Evolutionary conservation across 2,113 vertebrate species (phyloP), one percentile per base, ranked within the genome.

Genomic region (Chascanopsetta lugubris): DNA sequence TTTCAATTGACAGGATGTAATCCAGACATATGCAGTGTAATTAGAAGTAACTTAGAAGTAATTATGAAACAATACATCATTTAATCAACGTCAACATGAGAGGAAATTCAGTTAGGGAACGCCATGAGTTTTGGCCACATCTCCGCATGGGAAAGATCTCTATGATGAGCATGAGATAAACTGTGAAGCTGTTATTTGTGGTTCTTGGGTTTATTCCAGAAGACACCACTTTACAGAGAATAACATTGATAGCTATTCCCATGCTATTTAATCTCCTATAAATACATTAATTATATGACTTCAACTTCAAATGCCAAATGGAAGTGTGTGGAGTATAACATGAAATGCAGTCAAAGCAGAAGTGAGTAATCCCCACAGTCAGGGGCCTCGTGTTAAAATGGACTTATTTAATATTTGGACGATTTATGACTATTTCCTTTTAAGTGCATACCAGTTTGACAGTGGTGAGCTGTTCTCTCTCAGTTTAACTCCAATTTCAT

Each of bases 161-260:
- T 38, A 43, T 51, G 47, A 45, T 0, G 1, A 68, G 45, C 50
- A 42, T 32, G 45, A 12, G 13, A 12, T 1, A 12, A 40, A 30
- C 27, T 38, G 25, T 36, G 42, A 55, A 46, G 54, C 47, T 67
- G 18, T 79, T 21, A 77, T 74, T 61, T 79, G 71, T 75, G 79
- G 67, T 57, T 48, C 26, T 56, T 42, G 43, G 45, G 64, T 32
- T 43, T 29, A 67, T 61, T 57, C 24, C 22, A 64, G 43, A 71
- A 77, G 79, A 54, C 20, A 32, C 29, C 45, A 54, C 45, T 71
- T 61, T 60, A 61, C 34, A 69, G 47, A 61, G 27, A 53, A 27
- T 53, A 36, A 57, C 53, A 12, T 17, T n/a, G 18, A 38, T 25
- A 26, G 66, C 15, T 22, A 4, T 9, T 13, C 48, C 30, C 36